phyloP scores from a whole-genome alignment of 2,888 invertebrate species.

The Epinotia nisella region DNA sequence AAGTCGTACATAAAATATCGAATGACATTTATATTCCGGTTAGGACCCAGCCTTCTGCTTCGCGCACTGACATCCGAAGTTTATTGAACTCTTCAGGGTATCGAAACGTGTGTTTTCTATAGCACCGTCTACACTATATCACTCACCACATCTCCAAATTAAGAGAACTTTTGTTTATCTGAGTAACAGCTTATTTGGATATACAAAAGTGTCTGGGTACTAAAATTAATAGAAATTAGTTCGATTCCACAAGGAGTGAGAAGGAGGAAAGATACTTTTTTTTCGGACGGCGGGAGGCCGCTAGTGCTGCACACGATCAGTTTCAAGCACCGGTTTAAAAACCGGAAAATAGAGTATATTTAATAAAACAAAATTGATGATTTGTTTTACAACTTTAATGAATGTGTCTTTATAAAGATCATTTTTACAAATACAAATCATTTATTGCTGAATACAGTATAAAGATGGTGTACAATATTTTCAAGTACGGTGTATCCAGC shows the following conservation, averaged over 20 bases:
- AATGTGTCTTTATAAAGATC: not conserved
- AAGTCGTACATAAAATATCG: constrained; percentile 39
- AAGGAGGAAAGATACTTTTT: constrained; percentile 39
- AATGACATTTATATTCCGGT: constrained; percentile 44
- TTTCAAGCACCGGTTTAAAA: not conserved
- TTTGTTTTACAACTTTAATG: constrained; percentile 14
- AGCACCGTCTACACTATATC: constrained; percentile 53
- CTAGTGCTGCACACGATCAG: constrained; percentile 24
- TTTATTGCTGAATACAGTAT: not conserved
- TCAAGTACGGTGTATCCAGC: too few relatives aligned
- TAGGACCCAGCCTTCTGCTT: constrained; percentile 43
- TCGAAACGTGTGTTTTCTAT: constrained; percentile 50
- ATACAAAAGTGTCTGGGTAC: constrained; percentile 30
- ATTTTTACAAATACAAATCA: not conserved
- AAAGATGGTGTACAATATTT: too few relatives aligned
- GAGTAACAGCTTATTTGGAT: constrained; percentile 39
- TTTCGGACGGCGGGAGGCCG: constrained; percentile 2
- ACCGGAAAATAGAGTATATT: constrained; percentile 13
- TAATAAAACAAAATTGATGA: constrained; percentile 7
- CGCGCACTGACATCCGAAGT: constrained; percentile 67
- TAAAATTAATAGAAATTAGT: constrained; percentile 38
- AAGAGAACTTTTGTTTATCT: constrained; percentile 52
- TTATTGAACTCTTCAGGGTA: constrained; percentile 72
- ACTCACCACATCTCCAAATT: constrained; percentile 55
- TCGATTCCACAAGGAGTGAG: constrained; percentile 38